These are phyloP conservation scores for Halcyon leucocephala DNA, from an alignment of 2,797 vertebrate species.

Conservation along the genomic window DNA sequence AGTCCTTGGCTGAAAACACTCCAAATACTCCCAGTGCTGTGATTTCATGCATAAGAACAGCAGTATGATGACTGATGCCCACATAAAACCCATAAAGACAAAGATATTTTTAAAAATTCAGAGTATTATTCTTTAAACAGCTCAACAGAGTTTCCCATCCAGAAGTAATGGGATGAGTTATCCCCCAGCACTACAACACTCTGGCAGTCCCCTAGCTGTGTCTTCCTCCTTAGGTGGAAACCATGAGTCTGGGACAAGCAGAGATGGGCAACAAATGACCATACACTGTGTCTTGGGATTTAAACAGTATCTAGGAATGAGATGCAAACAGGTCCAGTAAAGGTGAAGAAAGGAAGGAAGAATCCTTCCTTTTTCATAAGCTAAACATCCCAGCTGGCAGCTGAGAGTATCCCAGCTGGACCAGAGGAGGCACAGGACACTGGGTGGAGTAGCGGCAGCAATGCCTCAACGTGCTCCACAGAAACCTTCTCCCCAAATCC, in stretches of 20 bases:
- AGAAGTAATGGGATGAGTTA: not conserved
- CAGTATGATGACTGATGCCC: not conserved
- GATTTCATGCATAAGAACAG: not conserved
- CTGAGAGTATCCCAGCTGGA: not conserved
- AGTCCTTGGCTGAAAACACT: not conserved
- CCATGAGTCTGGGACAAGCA: not conserved
- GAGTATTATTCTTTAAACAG: not conserved
- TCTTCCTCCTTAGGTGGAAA: not conserved
- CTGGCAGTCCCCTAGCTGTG: not conserved
- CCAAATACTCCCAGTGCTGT: not conserved
- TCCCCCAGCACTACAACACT: not conserved
- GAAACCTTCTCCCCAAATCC: not conserved
- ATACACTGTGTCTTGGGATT: not conserved
- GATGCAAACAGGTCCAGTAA: not conserved
- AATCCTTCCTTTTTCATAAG: not conserved
- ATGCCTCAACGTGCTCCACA: not conserved
- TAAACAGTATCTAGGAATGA: not conserved
- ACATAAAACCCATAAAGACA: not conserved
- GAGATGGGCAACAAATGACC: not conserved
- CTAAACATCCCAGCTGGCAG: not conserved
- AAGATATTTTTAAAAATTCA: not conserved
- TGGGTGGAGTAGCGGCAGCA: not conserved
- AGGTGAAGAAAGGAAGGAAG: not conserved
- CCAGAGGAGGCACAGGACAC: not conserved
- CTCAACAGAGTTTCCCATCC: not conserved